Percentiles rank a stretch among this genome's conserved stretches.
Evolutionary conservation across 2,113 vertebrate species (phyloP).

Genomic region (Garra rufa): DNA sequence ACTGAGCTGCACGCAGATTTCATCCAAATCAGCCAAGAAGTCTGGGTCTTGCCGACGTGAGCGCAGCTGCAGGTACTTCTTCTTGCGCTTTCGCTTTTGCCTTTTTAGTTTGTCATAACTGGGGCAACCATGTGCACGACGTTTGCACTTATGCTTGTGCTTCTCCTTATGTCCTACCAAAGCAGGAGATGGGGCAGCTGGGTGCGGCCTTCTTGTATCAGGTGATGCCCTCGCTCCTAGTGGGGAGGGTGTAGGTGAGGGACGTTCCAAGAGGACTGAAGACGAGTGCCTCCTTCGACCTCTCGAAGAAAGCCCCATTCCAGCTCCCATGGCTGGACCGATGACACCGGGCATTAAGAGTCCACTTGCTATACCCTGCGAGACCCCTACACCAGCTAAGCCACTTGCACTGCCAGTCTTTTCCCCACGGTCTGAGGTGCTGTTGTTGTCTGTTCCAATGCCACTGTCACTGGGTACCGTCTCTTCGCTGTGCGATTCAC

Average conservation of each 20-base stretch:
- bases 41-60: constrained; percentile 90
- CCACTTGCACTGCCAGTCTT: constrained; percentile 78
- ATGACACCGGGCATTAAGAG: constrained; percentile 83
- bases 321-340: constrained; percentile 77
- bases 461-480: constrained; percentile 97
- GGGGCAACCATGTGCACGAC: constrained; percentile 89
- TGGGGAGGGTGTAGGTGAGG: constrained; percentile 83
- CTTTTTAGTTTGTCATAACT: constrained; percentile 95
- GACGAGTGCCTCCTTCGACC: constrained; percentile 83
- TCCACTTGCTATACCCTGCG: constrained; percentile 68
- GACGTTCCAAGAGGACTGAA: constrained; percentile 83
- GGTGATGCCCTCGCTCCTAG: constrained; percentile 74
- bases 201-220: constrained; percentile 80
- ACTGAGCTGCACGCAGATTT: constrained; percentile 87
- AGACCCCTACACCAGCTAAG: constrained; percentile 69
- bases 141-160: constrained; percentile 97
- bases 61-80: constrained; percentile 93
- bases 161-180: constrained; percentile 90
- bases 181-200: constrained; percentile 68
- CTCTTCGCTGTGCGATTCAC: constrained; percentile 98
- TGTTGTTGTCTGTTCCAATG: constrained; percentile 98
- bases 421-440: constrained; percentile 95
- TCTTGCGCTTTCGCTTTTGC: constrained; percentile 97
- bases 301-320: constrained; percentile 71
- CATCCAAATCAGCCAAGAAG: constrained; percentile 92